A percentile compares a stretch with the other conserved stretches of the same genome.
Evolutionary conservation across 1,140 invertebrate species (phyloP).

Genomic region (Drosophila mojavensis): DNA sequence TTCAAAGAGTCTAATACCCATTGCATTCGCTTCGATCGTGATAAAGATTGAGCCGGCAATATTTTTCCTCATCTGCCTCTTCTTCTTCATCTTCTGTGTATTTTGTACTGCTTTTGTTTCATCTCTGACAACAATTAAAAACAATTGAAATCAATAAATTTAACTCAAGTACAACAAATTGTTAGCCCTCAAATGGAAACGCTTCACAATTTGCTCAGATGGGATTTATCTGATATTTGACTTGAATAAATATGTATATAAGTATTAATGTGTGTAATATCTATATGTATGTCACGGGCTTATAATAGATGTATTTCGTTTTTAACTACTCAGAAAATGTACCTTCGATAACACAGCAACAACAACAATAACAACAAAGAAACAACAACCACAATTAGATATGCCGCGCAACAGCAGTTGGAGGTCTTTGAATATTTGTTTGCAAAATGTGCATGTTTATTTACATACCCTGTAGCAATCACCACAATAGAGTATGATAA

Average conservation of each 20-base stretch:
- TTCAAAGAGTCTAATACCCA: constrained; percentile 25
- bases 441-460: constrained; percentile 42
- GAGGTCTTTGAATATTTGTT: constrained; percentile 42
- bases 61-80: too few relatives aligned
- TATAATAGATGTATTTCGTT: constrained; percentile 54
- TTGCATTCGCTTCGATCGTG: constrained; percentile 44
- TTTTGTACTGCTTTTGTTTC: too few relatives aligned
- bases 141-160: constrained; percentile 78
- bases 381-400: constrained; percentile 21
- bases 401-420: constrained; percentile 23
- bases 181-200: constrained; percentile 43
- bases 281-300: constrained; percentile 45
- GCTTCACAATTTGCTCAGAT: constrained; percentile 20
- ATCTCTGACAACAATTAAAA: constrained; percentile 55
- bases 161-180: constrained; percentile 43
- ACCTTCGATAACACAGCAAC: constrained; percentile 58
- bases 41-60: constrained; percentile 25
- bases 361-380: constrained; percentile 20
- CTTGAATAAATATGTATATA: too few relatives aligned
- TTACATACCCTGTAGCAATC: constrained; percentile 4
- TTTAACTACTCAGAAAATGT: constrained; percentile 53
- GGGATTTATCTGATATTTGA: constrained; percentile 8
- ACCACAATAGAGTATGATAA: not conserved
- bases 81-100: too few relatives aligned
- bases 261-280: too few relatives aligned